A percentile compares a stretch with the other conserved stretches of the same genome.
phyloP scores from a whole-genome alignment of 2,888 invertebrate genomes.

The Tryphoninae sp. region DNA sequence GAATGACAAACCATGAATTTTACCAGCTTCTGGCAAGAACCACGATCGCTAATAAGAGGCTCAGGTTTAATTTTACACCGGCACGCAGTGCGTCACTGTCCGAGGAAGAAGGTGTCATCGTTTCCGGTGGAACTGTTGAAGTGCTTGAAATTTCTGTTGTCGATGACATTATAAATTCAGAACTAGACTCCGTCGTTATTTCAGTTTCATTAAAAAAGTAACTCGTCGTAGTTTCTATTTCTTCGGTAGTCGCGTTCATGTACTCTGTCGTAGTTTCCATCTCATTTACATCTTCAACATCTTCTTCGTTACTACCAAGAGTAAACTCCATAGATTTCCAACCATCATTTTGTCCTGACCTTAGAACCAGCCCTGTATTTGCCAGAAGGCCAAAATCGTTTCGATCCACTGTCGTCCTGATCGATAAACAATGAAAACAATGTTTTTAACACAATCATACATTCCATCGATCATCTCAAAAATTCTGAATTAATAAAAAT shows the following conservation, averaged over 20 bases:
- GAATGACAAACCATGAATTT: background rate
- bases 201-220: background rate
- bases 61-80: background rate
- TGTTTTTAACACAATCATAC: background rate
- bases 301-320: background rate
- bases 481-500: slow-evolving; percentile 1
- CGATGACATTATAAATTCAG: background rate
- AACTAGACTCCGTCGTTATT: background rate
- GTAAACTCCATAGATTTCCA: background rate
- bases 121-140: background rate
- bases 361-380: slow-evolving; percentile 33
- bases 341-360: background rate
- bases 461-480: background rate
- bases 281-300: background rate
- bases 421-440: background rate
- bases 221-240: background rate
- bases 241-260: background rate
- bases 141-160: background rate
- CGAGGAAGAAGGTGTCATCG: background rate
- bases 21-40: background rate
- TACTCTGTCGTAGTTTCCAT: background rate
- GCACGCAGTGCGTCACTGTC: background rate
- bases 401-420: slow-evolving; percentile 11
- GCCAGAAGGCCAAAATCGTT: slow-evolving; percentile 14
- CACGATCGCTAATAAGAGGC: slow-evolving; percentile 13